These are phyloP conservation scores for Spilogale gracilis DNA, from an alignment of 2,113 vertebrate species.

Conservation along the genomic window DNA sequence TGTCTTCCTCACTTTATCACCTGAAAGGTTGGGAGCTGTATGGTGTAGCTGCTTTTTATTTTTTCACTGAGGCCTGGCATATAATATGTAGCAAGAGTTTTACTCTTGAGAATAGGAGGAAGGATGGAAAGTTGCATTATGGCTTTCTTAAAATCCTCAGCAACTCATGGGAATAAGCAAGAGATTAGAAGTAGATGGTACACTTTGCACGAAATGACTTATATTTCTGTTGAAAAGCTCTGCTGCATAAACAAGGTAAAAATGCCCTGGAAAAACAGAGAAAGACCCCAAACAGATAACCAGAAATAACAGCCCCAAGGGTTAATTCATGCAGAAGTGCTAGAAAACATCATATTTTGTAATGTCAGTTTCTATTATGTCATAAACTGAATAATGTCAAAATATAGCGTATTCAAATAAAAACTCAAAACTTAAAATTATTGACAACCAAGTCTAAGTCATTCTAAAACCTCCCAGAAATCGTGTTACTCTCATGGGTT, in stretches of 20 bases:
- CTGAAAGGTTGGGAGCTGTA: neutral
- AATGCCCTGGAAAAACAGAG: neutral
- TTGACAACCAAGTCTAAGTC: neutral
- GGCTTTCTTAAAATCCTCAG: neutral
- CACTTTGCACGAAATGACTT: neutral
- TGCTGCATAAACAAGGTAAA: neutral
- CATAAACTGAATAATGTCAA: neutral
- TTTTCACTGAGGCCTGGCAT: neutral
- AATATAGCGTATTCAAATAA: neutral
- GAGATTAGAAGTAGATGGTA: neutral
- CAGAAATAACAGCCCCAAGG: neutral
- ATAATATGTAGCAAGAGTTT: neutral
- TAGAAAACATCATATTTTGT: neutral
- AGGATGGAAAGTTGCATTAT: neutral
- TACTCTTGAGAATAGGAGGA: neutral
- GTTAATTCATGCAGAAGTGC: constrained; percentile 33
- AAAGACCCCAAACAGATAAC: neutral
- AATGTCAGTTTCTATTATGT: constrained; percentile 34
- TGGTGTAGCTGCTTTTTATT: neutral
- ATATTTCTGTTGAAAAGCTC: constrained; percentile 9
- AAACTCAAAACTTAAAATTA: neutral
- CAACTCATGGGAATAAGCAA: neutral
- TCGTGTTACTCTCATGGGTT: neutral
- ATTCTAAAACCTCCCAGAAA: neutral
- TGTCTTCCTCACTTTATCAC: neutral